Base-by-base conservation (phyloP, 2,113 vertebrate species). In the Romanogobio albipinnatus region DNA sequence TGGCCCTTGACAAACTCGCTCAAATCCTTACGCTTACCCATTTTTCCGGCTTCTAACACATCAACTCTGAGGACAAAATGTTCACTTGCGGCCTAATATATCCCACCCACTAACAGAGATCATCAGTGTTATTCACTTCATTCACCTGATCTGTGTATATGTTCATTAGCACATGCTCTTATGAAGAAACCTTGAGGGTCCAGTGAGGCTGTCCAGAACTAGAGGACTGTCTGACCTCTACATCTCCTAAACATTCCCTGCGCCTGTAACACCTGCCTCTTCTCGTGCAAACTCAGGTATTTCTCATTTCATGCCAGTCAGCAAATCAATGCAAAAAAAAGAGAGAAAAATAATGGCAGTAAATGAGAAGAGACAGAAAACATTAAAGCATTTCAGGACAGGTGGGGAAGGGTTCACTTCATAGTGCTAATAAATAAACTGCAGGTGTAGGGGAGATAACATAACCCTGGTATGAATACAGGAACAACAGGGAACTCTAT, bases 281-380 rank as follows among this genome's bases (percentile, higher is more conserved):
- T 73, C 51, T 77, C 22, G 22, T 22, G 61, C 94, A 91, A 91
- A 93, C 91, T 93, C 88, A 94, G 93, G 93, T 94, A 93, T 94
- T 93, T 94, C 93, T 89, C 88, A 93, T 94, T 95, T 94, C 93
- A 91, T 90, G 80, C 76, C 77, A 77, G 90, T 95, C 94, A 94
- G 94, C 94, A 94, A 94, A 95, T 95, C 94, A 92, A 94, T 94
- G 92, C 74, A 86, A 87, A 89, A 90, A 90, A 90, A 76, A 84
- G 76, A 90, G 88, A 89, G 19, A 68, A 56, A 70, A 85, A 91
- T 85, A 86, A 86, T 78, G 49, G 33, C 10, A 74, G 36, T 10
- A 59, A 74, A 53, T 22, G 9, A 74, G 56, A n/a, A 59, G 43
- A 36, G 43, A 29, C 73, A 80, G 77, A 70, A 56, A 19, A 84